phyloP scores from a whole-genome alignment of 2,888 invertebrate genomes.

The Noctuana brunneofusca region DNA sequence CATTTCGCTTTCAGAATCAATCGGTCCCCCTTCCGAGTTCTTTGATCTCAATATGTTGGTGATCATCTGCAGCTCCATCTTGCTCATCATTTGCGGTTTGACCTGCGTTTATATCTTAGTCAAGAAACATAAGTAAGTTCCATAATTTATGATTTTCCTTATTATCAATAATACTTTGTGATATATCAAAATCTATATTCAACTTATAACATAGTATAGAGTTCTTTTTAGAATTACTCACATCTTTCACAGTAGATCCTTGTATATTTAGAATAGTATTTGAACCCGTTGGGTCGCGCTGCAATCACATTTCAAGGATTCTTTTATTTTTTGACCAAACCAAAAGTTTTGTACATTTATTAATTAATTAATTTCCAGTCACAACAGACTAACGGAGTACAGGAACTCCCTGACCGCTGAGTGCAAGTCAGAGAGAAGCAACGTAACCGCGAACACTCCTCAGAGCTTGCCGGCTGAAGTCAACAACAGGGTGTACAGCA shows the following conservation, averaged over 20 bases:
- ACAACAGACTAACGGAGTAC: conserved; percentile 68
- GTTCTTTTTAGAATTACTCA: no score
- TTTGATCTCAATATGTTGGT: conserved; percentile 75
- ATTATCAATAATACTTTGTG: no score
- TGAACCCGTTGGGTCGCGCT: no score
- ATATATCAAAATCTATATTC: no score
- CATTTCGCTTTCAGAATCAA: conserved; percentile 63
- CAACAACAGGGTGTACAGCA: conserved; percentile 73
- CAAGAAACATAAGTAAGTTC: conserved; percentile 72
- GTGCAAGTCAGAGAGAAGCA: conserved; percentile 73
- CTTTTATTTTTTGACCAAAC: no score
- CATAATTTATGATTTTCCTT: neutral
- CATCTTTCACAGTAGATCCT: no score
- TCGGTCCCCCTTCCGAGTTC: conserved; percentile 73
- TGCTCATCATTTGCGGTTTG: conserved; percentile 70
- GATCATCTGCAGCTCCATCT: conserved; percentile 74
- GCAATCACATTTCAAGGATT: no score
- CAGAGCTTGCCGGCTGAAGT: conserved; percentile 64
- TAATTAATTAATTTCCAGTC: conserved; percentile 49
- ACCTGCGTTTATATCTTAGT: conserved; percentile 74
- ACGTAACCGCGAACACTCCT: conserved; percentile 64
- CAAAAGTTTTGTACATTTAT: neutral
- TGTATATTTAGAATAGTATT: no score
- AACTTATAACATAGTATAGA: no score
- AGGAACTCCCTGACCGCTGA: conserved; percentile 72